A percentile compares a stretch with the other conserved stretches of the same genome.
Conservation (phyloP, 2,113 vertebrate species). For the Gasterosteus aculeatus region DNA sequence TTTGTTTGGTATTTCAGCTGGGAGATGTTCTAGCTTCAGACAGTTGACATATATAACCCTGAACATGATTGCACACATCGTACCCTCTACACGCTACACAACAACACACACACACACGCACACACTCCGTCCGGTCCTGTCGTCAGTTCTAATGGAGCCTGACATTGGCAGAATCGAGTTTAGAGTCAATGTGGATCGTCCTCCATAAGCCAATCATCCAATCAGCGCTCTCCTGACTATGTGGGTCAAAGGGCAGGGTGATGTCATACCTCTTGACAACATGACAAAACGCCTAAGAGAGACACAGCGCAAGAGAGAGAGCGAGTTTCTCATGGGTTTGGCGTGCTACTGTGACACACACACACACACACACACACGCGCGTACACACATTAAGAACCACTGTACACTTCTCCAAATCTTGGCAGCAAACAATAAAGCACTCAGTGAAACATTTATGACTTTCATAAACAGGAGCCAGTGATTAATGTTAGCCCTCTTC, state of each 20-base stretch:
- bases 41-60: constrained; percentile 76
- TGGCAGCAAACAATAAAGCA: constrained; percentile 80
- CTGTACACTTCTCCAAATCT: constrained; percentile 71
- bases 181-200: constrained; percentile 77
- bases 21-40: constrained; percentile 67
- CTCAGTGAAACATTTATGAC: constrained; percentile 85
- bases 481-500: constrained; percentile 86
- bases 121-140: constrained; percentile 28
- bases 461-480: constrained; percentile 86
- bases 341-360: constrained; percentile 43
- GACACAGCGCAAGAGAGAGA: neutral
- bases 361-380: constrained; percentile 14
- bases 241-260: constrained; percentile 76
- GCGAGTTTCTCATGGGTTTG: constrained; percentile 52
- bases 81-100: constrained; percentile 20
- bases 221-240: constrained; percentile 72
- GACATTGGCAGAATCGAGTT: constrained; percentile 82
- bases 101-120: constrained; percentile 36
- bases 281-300: constrained; percentile 73
- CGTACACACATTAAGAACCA: constrained; percentile 36
- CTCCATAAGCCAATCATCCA: constrained; percentile 79
- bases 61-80: constrained; percentile 57
- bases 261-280: constrained; percentile 82
- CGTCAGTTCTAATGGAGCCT: constrained; percentile 76
- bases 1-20: constrained; percentile 74